Conservation (phyloP, 2,888 invertebrate species). For the Xylocampa areola region DNA sequence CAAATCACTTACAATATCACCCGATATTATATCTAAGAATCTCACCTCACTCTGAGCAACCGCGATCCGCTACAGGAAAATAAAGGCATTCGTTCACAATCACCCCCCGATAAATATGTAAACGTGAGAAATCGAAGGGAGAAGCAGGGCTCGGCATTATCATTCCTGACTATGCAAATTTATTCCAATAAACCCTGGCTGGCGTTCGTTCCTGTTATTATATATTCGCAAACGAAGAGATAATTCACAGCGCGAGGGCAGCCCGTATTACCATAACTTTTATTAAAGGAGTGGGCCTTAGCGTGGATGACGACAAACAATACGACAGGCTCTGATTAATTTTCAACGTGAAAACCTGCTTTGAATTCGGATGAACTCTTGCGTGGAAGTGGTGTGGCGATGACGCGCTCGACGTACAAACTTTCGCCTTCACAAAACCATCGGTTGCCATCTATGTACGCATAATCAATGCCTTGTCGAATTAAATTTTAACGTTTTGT, state of each 20-base stretch:
- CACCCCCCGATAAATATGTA: conserved; percentile 87
- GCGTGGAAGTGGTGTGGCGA: conserved; percentile 42
- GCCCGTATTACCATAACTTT: conserved; percentile 88
- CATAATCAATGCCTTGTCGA: conserved; percentile 21
- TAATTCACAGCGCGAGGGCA: conserved; percentile 84
- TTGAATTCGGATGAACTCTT: conserved; percentile 81
- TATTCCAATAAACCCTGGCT: conserved; percentile 88
- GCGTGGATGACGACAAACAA: conserved; percentile 79
- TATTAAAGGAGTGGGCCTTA: conserved; percentile 86
- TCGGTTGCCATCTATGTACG: conserved; percentile 9
- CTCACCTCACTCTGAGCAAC: conserved; percentile 55
- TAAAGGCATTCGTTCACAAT: conserved; percentile 69
- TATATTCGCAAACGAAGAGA: conserved; percentile 89
- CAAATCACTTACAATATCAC: conserved; percentile 12
- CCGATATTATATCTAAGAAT: conserved; percentile 27
- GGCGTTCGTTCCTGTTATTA: conserved; percentile 84
- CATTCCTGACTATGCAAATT: conserved; percentile 87
- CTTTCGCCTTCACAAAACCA: conserved; percentile 12
- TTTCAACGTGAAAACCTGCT: conserved; percentile 84
- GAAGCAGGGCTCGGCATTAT: conserved; percentile 77
- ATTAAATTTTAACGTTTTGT: conserved; percentile 40
- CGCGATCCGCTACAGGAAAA: conserved; percentile 62
- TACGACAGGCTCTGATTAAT: conserved; percentile 83
- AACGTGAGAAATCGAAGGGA: conserved; percentile 83
- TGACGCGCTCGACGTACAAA: conserved; percentile 23